Evolutionary conservation across 1,140 invertebrate genomes (phyloP), one percentile per base, ranked within the genome.

Genomic region (Cataglyphis hispanica): DNA sequence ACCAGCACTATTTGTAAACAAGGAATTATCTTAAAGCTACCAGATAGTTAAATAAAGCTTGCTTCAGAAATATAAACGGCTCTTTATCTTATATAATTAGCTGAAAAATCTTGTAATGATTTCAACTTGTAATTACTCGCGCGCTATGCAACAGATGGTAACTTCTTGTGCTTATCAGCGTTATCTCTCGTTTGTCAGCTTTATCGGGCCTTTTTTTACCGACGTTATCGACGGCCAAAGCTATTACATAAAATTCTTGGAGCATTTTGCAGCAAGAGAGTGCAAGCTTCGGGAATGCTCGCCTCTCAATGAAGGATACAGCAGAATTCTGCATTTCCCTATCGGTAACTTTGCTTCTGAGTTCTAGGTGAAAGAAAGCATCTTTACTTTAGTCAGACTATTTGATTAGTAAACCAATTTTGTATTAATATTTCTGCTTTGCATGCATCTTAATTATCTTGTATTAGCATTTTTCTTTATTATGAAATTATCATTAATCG

Each of bases 211-310:
- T 63, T 89, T 72, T 69, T 85, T 77, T 89, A 86, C 84, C 88
- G 87, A 89, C 84, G 11, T 86, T 89, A 89, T 86, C 88, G 88
- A 89, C 87, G n/a, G 77, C 53, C 31, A 31, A 86, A 58, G 46
- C 74, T 85, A n/a, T n/a, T 16, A 43, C 6, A 7, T 7, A 46
- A n/a, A n/a, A n/a, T 37, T n/a, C 10, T 27, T 13, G 22, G 31
- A 27, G 3, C 40, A 22, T 37, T 37, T 7, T 53, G 1, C 43
- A 16, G 66, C 43, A 72, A 40, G 19, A 16, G 10, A 34, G 22
- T 60, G 75, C 27, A 75, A 75, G 81, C 37, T 61, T 43, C 40
- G 40, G 19, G 61, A 83, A 37, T 34, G 1, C 31, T 56, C 19
- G 25, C 40, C 76, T 67, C 31, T 81, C 61, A 1, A n/a, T 43